Percentiles rank a stretch among this genome's conserved stretches.
Evolutionary conservation across 2,888 invertebrate genomes (phyloP).

Genomic region (Epicampocera succincta): DNA sequence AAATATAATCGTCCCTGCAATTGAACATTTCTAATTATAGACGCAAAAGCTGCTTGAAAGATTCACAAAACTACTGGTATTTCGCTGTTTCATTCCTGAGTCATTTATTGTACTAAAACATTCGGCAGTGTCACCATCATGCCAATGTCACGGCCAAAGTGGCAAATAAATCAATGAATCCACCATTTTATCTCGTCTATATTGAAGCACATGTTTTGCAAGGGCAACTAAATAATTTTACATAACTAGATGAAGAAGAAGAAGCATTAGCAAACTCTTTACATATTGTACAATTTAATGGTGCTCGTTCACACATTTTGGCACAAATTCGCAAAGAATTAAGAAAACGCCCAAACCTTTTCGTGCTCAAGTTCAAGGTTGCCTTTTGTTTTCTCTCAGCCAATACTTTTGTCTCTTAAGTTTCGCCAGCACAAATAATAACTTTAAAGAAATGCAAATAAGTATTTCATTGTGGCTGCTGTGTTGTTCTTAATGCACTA

Average conservation of each 20-base stretch:
- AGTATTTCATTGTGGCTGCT: neutral
- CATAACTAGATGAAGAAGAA: neutral
- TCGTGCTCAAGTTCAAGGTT: constrained; percentile 58
- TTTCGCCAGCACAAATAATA: too few relatives aligned
- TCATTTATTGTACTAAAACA: neutral
- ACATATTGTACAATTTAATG: constrained; percentile 16
- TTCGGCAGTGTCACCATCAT: neutral
- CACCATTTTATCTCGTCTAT: constrained; percentile 34
- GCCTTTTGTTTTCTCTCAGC: neutral
- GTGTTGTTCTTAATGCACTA: neutral
- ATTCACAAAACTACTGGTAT: too few relatives aligned
- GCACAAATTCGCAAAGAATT: constrained; percentile 10
- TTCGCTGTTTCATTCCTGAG: neutral
- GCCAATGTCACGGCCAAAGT: constrained; percentile 15
- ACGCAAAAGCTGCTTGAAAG: too few relatives aligned
- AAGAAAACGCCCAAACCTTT: constrained; percentile 3
- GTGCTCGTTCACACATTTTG: constrained; percentile 33
- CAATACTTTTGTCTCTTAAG: neutral
- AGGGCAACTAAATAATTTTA: neutral
- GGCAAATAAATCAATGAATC: neutral
- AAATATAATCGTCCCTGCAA: too few relatives aligned
- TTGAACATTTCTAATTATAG: too few relatives aligned
- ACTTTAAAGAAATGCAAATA: constrained; percentile 44
- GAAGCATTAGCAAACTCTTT: neutral
- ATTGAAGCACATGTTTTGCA: neutral